phyloP scores from a whole-genome alignment of 1,140 invertebrate genomes.

The Bemisia tabaci region DNA sequence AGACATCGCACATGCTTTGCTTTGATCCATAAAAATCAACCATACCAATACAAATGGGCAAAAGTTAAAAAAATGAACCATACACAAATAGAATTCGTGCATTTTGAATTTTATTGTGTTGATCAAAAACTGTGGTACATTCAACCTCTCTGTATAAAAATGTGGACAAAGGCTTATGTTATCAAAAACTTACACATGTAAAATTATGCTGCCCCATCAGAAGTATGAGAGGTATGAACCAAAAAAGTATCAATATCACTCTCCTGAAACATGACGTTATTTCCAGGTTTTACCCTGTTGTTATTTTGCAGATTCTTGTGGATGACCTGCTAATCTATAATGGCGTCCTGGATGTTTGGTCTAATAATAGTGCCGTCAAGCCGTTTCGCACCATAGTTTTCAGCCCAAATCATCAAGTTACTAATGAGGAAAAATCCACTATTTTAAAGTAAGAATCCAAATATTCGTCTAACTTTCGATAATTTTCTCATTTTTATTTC shows the following conservation, averaged over 20 bases:
- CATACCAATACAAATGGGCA: constrained; percentile 6
- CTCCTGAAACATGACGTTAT: no score
- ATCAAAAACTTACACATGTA: no score
- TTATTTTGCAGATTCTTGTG: constrained; percentile 43
- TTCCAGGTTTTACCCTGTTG: no score
- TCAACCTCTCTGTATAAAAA: no score
- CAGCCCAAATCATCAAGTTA: constrained; percentile 19
- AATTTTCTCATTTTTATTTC: background rate
- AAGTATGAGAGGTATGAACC: no score
- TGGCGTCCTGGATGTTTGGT: constrained; percentile 40
- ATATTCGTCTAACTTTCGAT: background rate
- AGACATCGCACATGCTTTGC: background rate
- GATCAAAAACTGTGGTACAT: no score
- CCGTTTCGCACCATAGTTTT: constrained; percentile 36
- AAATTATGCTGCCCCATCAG: no score
- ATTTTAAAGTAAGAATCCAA: background rate
- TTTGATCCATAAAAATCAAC: constrained; percentile 5
- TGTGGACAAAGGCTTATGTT: no score
- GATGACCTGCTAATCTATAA: constrained; percentile 66
- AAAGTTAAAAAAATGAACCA: no score
- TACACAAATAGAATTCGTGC: no score
- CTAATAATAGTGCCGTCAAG: constrained; percentile 26
- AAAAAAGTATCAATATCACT: no score
- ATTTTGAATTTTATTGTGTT: no score
- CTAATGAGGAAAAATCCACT: constrained; percentile 21